These are phyloP conservation scores for Euleptes europaea DNA, from an alignment of 2,113 vertebrate genomes.

Conservation along the genomic window DNA sequence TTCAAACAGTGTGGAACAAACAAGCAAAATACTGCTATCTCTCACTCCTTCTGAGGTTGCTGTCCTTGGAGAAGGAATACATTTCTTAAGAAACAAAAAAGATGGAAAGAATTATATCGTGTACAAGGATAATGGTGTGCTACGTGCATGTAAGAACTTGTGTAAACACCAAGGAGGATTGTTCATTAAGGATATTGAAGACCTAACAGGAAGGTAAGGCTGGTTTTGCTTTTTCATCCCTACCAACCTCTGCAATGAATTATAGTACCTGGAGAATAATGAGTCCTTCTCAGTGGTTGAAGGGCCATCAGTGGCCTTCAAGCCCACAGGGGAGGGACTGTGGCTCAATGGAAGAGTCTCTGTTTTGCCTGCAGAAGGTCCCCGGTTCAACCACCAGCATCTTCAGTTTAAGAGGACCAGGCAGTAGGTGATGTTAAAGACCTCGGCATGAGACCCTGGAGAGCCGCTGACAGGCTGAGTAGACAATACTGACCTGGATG, in stretches of 20 bases:
- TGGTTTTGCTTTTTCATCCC: background rate
- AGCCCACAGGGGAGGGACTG: too few species aligned
- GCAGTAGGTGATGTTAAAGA: too few species aligned
- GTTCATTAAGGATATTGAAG: slow-evolving; percentile 81
- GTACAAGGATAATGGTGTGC: slow-evolving; percentile 59
- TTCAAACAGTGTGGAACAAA: slow-evolving; percentile 55
- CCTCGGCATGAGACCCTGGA: too few species aligned
- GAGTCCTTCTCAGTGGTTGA: too few species aligned
- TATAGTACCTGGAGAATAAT: background rate
- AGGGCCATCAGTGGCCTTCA: too few species aligned
- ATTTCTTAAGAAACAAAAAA: slow-evolving; percentile 72
- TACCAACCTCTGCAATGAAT: background rate
- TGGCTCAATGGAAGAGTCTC: background rate
- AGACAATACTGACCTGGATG: too few species aligned
- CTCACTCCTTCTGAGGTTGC: slow-evolving; percentile 56
- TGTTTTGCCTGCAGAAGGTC: too few species aligned
- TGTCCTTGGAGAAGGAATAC: slow-evolving; percentile 75
- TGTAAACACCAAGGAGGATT: slow-evolving; percentile 84
- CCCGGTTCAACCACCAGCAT: too few species aligned
- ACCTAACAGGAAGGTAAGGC: slow-evolving; percentile 72
- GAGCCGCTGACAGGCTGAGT: too few species aligned
- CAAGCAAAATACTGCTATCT: slow-evolving; percentile 58
- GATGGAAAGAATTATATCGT: slow-evolving; percentile 77
- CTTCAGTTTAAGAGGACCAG: too few species aligned
- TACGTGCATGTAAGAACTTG: slow-evolving; percentile 78